Evolutionary conservation across 2,797 vertebrate genomes (phyloP), one percentile per base, ranked within the genome.

Genomic region (Gymnothorax javanicus): DNA sequence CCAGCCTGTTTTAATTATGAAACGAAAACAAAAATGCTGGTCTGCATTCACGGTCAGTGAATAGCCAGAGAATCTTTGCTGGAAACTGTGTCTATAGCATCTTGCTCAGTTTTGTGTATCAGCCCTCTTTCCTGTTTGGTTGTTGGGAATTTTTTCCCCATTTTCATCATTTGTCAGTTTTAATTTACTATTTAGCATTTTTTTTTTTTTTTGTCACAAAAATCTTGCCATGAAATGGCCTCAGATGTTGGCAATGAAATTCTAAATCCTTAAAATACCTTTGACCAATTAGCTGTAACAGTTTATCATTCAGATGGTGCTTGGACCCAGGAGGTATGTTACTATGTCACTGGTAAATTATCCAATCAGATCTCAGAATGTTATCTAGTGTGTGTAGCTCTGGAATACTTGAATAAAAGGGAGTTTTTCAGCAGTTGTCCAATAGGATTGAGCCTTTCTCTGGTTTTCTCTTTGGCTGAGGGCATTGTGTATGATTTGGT

Each of bases 311-410:
- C 71, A 87, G 90, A 86, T 88, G 82, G 91, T 92, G 92, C 91
- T 90, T 92, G 89, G 91, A 89, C 82, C 86, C 89, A 89, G 82
- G 88, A 79, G 89, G 89, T 87, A 84, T 84, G 88, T 89, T 75
- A 84, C 84, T n/a, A n/a, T n/a, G n/a, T n/a, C n/a, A n/a, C n/a
- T n/a, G n/a, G n/a, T n/a, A n/a, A n/a, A n/a, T n/a, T n/a, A n/a
- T n/a, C n/a, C n/a, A n/a, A n/a, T n/a, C n/a, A n/a, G n/a, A n/a
- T n/a, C n/a, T n/a, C n/a, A n/a, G n/a, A n/a, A n/a, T n/a, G n/a
- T n/a, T n/a, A n/a, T n/a, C n/a, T n/a, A n/a, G n/a, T n/a, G n/a
- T n/a, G n/a, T n/a, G n/a, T n/a, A n/a, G n/a, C n/a, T n/a, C n/a
- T n/a, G n/a, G n/a, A n/a, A n/a, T n/a, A n/a, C n/a, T n/a, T n/a